Percentiles rank a stretch among this genome's conserved stretches.
Conservation (phyloP, 2,888 invertebrate species). For the Caenorhabditis sp. region DNA sequence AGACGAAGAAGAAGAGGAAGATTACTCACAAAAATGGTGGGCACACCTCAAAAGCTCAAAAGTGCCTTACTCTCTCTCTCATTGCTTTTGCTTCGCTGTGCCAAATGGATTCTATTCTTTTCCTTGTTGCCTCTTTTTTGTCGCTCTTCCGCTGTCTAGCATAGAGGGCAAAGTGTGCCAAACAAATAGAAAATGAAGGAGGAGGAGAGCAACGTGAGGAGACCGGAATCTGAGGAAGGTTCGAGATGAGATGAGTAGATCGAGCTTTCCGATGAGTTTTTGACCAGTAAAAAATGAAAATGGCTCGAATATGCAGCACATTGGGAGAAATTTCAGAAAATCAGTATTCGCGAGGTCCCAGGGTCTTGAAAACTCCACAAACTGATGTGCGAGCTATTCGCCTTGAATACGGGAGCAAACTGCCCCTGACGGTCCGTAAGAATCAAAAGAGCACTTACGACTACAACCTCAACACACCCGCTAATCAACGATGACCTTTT, state of each 20-base stretch:
- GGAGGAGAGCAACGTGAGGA: slow-evolving; percentile 2
- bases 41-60: slow-evolving; percentile 22
- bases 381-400: no score
- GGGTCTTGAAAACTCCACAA: neutral
- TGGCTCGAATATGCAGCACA: neutral
- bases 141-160: slow-evolving; percentile 21
- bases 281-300: no score
- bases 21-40: slow-evolving; percentile 8
- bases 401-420: no score
- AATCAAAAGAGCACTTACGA: no score
- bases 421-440: no score
- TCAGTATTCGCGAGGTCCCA: no score
- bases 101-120: slow-evolving; percentile 39
- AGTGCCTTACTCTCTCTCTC: slow-evolving; percentile 7
- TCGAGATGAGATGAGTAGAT: neutral
- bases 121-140: neutral
- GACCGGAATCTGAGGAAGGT: slow-evolving; percentile 3
- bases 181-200: slow-evolving; percentile 44
- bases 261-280: slow-evolving; percentile 10
- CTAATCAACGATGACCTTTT: no score
- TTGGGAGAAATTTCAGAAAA: no score
- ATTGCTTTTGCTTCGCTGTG: neutral
- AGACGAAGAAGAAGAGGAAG: no score
- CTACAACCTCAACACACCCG: no score
- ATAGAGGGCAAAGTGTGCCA: slow-evolving; percentile 52